A percentile compares a stretch with the other conserved stretches of the same genome.
Conservation (phyloP, 2,888 invertebrate species). For the Epirrhoe tristata region DNA sequence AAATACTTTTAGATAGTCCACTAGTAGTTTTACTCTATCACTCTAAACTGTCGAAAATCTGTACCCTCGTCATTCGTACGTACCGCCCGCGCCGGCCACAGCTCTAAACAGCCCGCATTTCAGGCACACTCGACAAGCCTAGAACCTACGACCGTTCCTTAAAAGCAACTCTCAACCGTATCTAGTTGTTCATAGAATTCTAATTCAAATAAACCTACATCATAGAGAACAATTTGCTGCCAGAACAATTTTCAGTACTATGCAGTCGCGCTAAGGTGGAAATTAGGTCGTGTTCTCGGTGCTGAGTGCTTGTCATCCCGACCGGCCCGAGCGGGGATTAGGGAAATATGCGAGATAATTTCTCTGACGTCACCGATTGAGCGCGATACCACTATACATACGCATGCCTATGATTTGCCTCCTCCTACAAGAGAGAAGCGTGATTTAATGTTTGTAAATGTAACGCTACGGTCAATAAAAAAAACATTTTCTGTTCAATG, state of each 20-base stretch:
- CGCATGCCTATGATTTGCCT: too few relatives aligned
- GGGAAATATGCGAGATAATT: conserved; percentile 1
- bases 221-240: not conserved
- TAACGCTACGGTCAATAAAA: too few relatives aligned
- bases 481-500: too few relatives aligned
- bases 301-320: not conserved
- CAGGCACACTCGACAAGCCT: not conserved
- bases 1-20: not conserved
- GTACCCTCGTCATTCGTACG: not conserved
- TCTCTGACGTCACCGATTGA: not conserved
- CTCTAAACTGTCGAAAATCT: not conserved
- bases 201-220: not conserved
- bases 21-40: not conserved
- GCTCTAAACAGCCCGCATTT: not conserved
- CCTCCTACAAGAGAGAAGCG: too few relatives aligned
- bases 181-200: not conserved
- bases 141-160: not conserved
- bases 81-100: not conserved
- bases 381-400: not conserved
- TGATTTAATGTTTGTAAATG: too few relatives aligned
- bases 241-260: not conserved
- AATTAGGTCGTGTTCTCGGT: not conserved
- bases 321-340: not conserved
- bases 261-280: not conserved
- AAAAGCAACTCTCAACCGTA: not conserved